Percentiles rank a stretch among this genome's conserved stretches.
These are phyloP conservation scores for Indicator maculatus DNA, from an alignment of 2,113 vertebrate species.

Conservation along the genomic window DNA sequence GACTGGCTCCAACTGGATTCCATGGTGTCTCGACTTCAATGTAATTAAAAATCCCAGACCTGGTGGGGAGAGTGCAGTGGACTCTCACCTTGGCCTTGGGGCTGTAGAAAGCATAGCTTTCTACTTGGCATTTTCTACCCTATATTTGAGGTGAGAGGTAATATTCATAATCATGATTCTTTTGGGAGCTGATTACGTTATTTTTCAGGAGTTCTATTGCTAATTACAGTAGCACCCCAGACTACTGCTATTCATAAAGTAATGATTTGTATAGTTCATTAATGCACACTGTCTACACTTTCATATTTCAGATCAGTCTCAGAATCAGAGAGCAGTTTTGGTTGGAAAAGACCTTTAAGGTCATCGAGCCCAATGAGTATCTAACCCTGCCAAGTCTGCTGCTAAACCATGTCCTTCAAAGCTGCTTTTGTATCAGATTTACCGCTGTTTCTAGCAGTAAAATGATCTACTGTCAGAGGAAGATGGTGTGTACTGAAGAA, in stretches of 20 bases:
- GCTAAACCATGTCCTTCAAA: neutral
- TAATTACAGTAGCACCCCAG: neutral
- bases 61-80: neutral
- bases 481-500: neutral
- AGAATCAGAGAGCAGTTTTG: too few relatives aligned
- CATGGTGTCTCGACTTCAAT: neutral
- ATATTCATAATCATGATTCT: neutral
- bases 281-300: neutral
- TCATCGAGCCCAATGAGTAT: too few relatives aligned
- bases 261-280: neutral
- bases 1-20: conserved; percentile 40
- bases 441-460: neutral
- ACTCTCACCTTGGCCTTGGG: neutral
- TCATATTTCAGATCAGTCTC: neutral
- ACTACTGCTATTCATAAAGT: neutral
- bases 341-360: too few relatives aligned
- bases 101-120: neutral
- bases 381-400: too few relatives aligned
- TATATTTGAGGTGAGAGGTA: neutral
- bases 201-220: neutral
- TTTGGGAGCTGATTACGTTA: neutral
- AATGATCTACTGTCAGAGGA: neutral
- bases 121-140: neutral
- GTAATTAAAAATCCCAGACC: conserved; percentile 33
- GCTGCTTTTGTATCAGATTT: neutral